A percentile compares a stretch with the other conserved stretches of the same genome.
These are phyloP conservation scores for Dynastes tityus DNA, from an alignment of 2,888 invertebrate genomes.

Conservation along the genomic window DNA sequence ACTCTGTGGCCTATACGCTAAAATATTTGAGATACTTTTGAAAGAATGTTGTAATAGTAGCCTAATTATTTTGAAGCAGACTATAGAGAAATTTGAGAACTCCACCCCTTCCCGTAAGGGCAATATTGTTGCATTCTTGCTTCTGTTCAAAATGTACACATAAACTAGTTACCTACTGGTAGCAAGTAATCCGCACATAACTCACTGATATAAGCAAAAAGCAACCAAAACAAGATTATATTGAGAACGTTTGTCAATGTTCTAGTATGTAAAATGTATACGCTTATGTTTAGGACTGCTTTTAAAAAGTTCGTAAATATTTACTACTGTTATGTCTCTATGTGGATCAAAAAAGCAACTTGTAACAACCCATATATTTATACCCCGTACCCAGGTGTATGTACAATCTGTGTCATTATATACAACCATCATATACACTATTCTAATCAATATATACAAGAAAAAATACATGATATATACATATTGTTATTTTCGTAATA, in stretches of 20 bases:
- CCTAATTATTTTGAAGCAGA: too few species aligned
- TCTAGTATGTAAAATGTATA: conserved; percentile 41
- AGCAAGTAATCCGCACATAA: conserved; percentile 22
- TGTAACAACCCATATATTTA: conserved; percentile 21
- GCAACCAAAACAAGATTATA: conserved; percentile 9
- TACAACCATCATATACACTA: too few species aligned
- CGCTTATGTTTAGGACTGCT: conserved; percentile 50
- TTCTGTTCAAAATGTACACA: too few species aligned
- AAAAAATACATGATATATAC: conserved; percentile 6
- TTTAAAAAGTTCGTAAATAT: conserved; percentile 4
- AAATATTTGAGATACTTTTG: too few species aligned
- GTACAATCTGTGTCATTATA: conserved; percentile 43
- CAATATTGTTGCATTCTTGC: too few species aligned
- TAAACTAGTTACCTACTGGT: conserved; percentile 1
- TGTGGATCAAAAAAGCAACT: conserved; percentile 35
- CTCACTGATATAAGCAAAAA: background rate
- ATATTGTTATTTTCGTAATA: conserved; percentile 41
- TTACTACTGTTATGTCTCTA: conserved; percentile 10
- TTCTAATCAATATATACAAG: conserved; percentile 23
- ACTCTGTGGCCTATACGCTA: too few species aligned
- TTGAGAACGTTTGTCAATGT: conserved; percentile 38
- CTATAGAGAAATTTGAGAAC: too few species aligned
- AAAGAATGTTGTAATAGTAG: too few species aligned
- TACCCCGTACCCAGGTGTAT: conserved; percentile 37
- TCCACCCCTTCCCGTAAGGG: too few species aligned